Conservation (phyloP, 23 tunicate genomes). For the Clavelina lepadiformis region DNA sequence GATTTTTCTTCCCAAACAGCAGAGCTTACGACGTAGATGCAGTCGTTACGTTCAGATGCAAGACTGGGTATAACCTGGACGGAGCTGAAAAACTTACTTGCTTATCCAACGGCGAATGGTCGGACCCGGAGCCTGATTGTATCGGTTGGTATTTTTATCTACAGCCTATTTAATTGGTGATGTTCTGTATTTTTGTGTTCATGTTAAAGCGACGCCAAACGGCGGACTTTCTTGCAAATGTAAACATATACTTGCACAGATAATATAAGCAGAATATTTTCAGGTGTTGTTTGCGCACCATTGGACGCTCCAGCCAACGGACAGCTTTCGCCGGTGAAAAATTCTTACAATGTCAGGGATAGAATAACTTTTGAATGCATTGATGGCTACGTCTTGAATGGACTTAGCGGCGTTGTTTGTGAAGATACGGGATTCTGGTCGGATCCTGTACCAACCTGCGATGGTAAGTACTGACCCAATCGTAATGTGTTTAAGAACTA, state of each 20-base stretch:
- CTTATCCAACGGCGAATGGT: constrained; percentile 1
- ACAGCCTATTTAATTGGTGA: no score
- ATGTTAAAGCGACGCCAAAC: no score
- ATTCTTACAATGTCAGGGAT: constrained; percentile 21
- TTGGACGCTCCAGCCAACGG: constrained; percentile 19
- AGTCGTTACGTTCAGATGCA: constrained; percentile 7
- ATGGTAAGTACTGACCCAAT: no score
- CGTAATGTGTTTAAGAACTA: no score
- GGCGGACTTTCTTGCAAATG: no score
- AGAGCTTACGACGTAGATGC: not conserved
- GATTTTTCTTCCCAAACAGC: no score
- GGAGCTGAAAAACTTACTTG: not conserved
- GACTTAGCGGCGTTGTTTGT: constrained; percentile 12
- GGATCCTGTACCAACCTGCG: constrained; percentile 29
- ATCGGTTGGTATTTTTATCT: constrained; percentile 2
- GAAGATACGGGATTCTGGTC: constrained; percentile 28
- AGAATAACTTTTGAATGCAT: constrained; percentile 48
- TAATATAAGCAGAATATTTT: no score
- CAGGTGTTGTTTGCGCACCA: constrained; percentile 39
- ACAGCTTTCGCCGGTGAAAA: constrained; percentile 7
- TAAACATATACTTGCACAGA: no score
- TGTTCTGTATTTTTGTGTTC: no score
- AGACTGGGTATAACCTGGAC: constrained; percentile 5
- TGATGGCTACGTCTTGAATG: constrained; percentile 31
- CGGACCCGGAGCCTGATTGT: constrained; percentile 7